Evolutionary conservation across 2,113 vertebrate genomes (phyloP), one percentile per base, ranked within the genome.

Genomic region (Clarias gariepinus): DNA sequence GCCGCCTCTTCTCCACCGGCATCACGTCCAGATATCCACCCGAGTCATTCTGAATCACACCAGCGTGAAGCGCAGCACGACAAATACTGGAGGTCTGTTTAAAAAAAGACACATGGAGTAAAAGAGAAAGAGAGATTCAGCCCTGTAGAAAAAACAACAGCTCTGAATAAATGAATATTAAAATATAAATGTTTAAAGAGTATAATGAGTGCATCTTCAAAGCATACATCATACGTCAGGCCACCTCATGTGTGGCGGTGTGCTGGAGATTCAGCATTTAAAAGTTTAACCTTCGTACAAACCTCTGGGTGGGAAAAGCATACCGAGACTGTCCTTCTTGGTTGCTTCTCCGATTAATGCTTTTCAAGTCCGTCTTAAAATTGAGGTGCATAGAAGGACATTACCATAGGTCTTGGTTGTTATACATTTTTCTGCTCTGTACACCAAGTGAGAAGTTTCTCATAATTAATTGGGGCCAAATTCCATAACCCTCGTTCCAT

Each of bases 11-110:
- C 90, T 99, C 98, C 58, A 98, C 93, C 28, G 97, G 98, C 98
- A 99, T 99, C 23, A 99, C 92, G 23, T 99, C 98, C 1, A 99
- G 94, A 12, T 99, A 99, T 13, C 98, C 98, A 0, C 98, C 98
- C 0, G 96, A 93, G 30, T 95, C 92, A 84, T 94, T 97, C 90
- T 91, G 95, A 89, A 99, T 94, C 61, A 99, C 98, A 1, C 98
- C 98, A 11, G 98, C 97, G 1, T 99, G 98, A 5, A 99, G 91
- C 0, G 97, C 98, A 15, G 97, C 95, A 90, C 96, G 94, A 91
- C 98, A 99, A 90, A 99, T 98, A 84, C 98, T 99, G 52, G 98
- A 99, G 74, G 96, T 92, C 98, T 99, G 88, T 83, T 13, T 47
- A 61, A 61, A 53, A 58, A n/a, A 13, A 77, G 3, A 23, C 33